Percentiles rank a stretch among this genome's conserved stretches.
phyloP scores from a whole-genome alignment of 1,140 invertebrate genomes.

The Tenebrio molitor region DNA sequence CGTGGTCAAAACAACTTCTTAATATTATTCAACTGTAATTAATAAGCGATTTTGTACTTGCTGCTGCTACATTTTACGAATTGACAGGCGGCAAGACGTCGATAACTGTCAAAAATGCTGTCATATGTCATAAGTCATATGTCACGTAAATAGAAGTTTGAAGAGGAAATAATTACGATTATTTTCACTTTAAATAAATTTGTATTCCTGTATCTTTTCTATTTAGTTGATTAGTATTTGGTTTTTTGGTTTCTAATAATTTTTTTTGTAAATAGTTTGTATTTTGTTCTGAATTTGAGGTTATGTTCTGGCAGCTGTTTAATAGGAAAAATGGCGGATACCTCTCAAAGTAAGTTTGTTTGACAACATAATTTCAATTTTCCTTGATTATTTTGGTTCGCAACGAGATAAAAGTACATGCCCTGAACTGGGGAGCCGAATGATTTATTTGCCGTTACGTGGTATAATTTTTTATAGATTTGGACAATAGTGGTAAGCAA shows the following conservation, averaged over 20 bases:
- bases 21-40: conserved; percentile 6
- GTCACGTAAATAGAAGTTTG: not conserved
- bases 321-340: conserved; percentile 40
- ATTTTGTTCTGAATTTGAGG: not conserved
- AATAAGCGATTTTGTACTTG: conserved; percentile 12
- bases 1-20: conserved; percentile 10
- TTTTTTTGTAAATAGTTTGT: not conserved
- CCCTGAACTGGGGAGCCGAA: too few relatives aligned
- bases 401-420: not conserved
- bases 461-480: conserved; percentile 28
- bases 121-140: conserved; percentile 27
- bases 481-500: conserved; percentile 23
- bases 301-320: conserved; percentile 11
- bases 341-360: conserved; percentile 32
- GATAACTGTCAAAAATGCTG: conserved; percentile 38
- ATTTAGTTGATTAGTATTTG: not conserved
- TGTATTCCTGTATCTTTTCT: not conserved
- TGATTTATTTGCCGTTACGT: too few relatives aligned
- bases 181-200: not conserved
- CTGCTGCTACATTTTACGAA: conserved; percentile 38
- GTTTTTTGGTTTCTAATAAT: not conserved
- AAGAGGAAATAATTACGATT: not conserved
- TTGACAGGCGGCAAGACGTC: conserved; percentile 14
- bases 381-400: not conserved
- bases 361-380: conserved; percentile 23